phyloP scores from a whole-genome alignment of 1,140 invertebrate genomes.

The Drosophila sp. region DNA sequence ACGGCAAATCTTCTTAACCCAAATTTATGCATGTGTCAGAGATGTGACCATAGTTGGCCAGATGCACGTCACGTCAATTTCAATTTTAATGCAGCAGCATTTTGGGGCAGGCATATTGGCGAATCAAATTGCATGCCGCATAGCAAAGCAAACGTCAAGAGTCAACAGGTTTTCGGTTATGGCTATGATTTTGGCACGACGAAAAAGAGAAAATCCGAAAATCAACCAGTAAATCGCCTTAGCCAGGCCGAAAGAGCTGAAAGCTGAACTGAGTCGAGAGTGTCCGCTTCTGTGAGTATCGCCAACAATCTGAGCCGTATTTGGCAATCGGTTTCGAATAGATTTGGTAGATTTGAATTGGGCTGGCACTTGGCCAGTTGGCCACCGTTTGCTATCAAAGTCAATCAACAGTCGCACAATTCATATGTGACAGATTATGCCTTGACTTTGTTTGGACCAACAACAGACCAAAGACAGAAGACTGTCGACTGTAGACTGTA shows the following conservation, averaged over 20 bases:
- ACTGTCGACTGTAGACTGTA: too few species aligned
- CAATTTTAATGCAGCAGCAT: constrained; percentile 36
- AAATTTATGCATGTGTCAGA: constrained; percentile 74
- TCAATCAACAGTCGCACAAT: constrained; percentile 66
- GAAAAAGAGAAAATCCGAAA: constrained; percentile 68
- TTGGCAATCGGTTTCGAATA: constrained; percentile 46
- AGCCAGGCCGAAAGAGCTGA: constrained; percentile 34
- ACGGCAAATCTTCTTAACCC: constrained; percentile 76
- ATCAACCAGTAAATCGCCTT: constrained; percentile 31
- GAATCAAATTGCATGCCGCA: constrained; percentile 59
- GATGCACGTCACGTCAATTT: constrained; percentile 37
- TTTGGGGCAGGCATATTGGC: constrained; percentile 47
- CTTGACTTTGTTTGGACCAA: constrained; percentile 57
- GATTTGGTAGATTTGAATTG: constrained; percentile 61
- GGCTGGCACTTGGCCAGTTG: constrained; percentile 50
- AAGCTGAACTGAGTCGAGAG: too few species aligned
- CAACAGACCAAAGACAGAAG: neutral
- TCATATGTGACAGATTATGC: constrained; percentile 77
- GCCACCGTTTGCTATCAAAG: constrained; percentile 61
- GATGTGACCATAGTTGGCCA: constrained; percentile 62
- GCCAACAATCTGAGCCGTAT: constrained; percentile 50
- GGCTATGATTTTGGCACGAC: constrained; percentile 15
- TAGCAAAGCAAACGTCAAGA: constrained; percentile 17
- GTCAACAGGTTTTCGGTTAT: constrained; percentile 54
- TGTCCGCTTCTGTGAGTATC: constrained; percentile 21